phyloP scores from a whole-genome alignment of 1,140 invertebrate genomes.

The Neotoxoptera formosana region DNA sequence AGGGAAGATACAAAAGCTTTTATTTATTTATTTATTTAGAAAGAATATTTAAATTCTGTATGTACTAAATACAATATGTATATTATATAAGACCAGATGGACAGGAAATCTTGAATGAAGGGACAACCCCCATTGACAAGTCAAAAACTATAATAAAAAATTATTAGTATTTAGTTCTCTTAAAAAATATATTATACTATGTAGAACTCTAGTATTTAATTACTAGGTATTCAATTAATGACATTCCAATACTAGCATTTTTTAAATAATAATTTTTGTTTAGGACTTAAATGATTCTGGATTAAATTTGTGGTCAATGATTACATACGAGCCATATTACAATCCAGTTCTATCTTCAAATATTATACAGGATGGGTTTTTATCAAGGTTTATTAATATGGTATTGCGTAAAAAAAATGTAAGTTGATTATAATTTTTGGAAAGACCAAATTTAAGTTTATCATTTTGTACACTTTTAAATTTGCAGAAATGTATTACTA shows the following conservation, averaged over 20 bases:
- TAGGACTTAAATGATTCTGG: conserved; percentile 50
- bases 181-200: neutral
- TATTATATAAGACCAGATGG: neutral
- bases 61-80: neutral
- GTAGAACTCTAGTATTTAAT: neutral
- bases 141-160: neutral
- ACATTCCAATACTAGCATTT: neutral
- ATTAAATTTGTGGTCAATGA: conserved; percentile 54
- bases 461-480: neutral
- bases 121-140: neutral
- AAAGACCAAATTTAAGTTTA: neutral
- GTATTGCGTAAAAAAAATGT: conserved; percentile 46
- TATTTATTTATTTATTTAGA: neutral
- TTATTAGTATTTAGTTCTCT: neutral
- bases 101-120: neutral
- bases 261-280: neutral
- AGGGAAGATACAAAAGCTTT: neutral
- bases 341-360: conserved; percentile 42
- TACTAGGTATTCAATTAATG: neutral
- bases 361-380: conserved; percentile 31
- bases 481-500: conserved; percentile 39
- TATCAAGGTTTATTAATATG: conserved; percentile 25
- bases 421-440: neutral
- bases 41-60: neutral
- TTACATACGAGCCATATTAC: conserved; percentile 52